phyloP scores from a whole-genome alignment of 2,113 vertebrate species.

The Tapirus terrestris region DNA sequence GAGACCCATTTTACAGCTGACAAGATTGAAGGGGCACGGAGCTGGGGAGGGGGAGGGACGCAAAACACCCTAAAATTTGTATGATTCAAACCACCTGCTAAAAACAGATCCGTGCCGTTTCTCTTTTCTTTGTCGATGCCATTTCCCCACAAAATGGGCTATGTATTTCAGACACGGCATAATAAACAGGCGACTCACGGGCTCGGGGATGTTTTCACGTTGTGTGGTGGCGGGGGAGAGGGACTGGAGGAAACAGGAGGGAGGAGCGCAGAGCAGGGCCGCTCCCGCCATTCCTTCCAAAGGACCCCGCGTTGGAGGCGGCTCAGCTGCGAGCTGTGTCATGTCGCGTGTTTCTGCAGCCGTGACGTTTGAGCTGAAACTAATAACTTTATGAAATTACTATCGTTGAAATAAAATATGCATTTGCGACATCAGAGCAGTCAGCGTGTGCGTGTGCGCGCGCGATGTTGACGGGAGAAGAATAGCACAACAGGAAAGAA shows the following conservation, averaged over 20 bases:
- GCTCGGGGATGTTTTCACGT: background rate
- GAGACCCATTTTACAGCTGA: slow-evolving; percentile 90
- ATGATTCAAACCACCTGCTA: slow-evolving; percentile 78
- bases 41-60: slow-evolving; percentile 56
- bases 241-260: accelerated
- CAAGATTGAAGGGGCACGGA: slow-evolving; percentile 85
- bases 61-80: slow-evolving; percentile 69
- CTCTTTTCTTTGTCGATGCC: slow-evolving; percentile 20
- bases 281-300: slow-evolving; percentile 6
- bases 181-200: slow-evolving; percentile 59
- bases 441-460: background rate
- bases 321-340: background rate
- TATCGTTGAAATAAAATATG: slow-evolving; percentile 67
- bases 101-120: slow-evolving; percentile 60
- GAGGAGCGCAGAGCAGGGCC: background rate
- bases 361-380: slow-evolving; percentile 46
- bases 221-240: background rate
- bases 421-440: slow-evolving; percentile 63
- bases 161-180: background rate
- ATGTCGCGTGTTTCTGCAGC: background rate
- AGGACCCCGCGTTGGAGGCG: slow-evolving; percentile 34
- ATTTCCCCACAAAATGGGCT: background rate
- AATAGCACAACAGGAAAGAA: background rate
- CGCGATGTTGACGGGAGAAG: slow-evolving; percentile 15
- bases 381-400: slow-evolving; percentile 70